Evolutionary conservation across 2,888 invertebrate species (phyloP).

Genomic region (Phymatocera aterrima): DNA sequence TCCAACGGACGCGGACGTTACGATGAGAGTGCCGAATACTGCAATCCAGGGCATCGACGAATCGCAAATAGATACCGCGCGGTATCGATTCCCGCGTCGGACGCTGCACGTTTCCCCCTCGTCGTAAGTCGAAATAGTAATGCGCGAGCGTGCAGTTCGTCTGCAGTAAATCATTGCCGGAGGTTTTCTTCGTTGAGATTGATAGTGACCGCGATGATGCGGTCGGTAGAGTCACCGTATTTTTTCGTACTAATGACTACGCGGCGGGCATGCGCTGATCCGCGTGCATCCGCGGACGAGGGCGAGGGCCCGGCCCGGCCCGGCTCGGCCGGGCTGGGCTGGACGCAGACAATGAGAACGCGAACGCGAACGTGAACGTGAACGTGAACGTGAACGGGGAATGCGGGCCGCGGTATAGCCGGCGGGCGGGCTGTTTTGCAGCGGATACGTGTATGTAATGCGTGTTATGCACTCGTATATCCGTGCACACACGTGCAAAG

Average conservation of each 20-base stretch:
- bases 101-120: conserved; percentile 59
- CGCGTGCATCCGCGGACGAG: background rate
- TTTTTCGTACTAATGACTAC: conserved; percentile 63
- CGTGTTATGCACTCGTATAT: too few relatives aligned
- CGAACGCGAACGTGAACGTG: too few relatives aligned
- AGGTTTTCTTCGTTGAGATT: conserved; percentile 7
- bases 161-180: background rate
- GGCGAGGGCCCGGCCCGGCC: conserved; percentile 7
- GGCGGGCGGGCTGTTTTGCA: conserved; percentile 51
- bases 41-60: too few relatives aligned
- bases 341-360: conserved; percentile 56
- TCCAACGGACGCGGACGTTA: too few relatives aligned
- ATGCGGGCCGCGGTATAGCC: conserved; percentile 45
- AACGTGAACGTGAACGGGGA: conserved; percentile 55
- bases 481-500: too few relatives aligned
- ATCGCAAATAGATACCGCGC: background rate
- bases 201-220: conserved; percentile 41
- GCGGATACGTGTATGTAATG: conserved; percentile 51
- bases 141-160: background rate
- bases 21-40: too few relatives aligned
- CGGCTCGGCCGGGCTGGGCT: conserved; percentile 43
- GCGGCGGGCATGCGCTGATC: conserved; percentile 50
- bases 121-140: conserved; percentile 41
- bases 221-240: conserved; percentile 24
- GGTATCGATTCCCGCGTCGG: background rate